phyloP scores from a whole-genome alignment of 1,140 invertebrate genomes.

The Halyomorpha halys region DNA sequence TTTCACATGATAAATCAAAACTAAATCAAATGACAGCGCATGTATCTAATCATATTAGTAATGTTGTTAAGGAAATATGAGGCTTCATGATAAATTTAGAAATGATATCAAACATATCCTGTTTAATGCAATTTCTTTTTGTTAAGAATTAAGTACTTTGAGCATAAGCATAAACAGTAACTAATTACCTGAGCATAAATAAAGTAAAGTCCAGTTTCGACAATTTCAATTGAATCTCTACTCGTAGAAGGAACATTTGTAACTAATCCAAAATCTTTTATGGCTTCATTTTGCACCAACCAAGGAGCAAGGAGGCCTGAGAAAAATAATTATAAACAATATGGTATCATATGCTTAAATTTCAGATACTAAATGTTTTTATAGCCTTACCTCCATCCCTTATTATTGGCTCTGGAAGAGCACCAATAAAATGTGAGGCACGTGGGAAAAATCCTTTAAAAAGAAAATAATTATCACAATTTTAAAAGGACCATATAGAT shows the following conservation, averaged over 20 bases:
- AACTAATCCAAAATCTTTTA: constrained; percentile 14
- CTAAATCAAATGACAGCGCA: no score
- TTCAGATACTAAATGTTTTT: neutral
- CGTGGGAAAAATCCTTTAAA: neutral
- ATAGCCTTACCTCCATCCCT: constrained; percentile 18
- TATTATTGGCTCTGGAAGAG: constrained; percentile 12
- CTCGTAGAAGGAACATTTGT: constrained; percentile 4
- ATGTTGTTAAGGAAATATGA: no score
- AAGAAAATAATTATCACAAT: neutral
- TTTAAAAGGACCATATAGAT: neutral
- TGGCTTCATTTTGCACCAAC: constrained; percentile 7
- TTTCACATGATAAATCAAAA: no score
- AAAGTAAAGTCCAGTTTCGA: constrained; percentile 18
- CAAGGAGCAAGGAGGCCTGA: constrained; percentile 17
- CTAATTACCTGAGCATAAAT: constrained; percentile 22
- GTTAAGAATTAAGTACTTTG: no score
- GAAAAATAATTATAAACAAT: neutral
- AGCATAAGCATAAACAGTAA: no score
- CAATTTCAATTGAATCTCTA: constrained; percentile 9
- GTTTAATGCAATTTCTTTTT: no score
- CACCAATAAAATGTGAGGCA: constrained; percentile 18
- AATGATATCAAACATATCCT: no score
- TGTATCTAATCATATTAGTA: no score
- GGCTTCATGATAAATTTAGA: no score
- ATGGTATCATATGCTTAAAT: neutral